Base-by-base conservation (phyloP, 2,888 invertebrate genomes). In the Fragum sueziense region DNA sequence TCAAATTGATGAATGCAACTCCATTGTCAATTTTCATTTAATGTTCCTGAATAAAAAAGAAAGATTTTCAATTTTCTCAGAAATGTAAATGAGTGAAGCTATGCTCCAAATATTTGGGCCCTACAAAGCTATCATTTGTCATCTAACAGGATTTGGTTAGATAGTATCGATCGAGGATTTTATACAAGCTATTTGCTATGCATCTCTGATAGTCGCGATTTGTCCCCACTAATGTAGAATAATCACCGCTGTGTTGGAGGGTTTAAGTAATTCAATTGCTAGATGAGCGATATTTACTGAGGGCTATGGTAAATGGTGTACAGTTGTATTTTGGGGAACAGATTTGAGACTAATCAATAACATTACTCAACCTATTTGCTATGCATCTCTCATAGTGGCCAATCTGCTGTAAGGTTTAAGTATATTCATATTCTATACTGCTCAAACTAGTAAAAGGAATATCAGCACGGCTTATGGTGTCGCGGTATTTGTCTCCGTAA, bases 191-290 rank as follows among this genome's bases (percentile, higher is more conserved):
- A 70, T 70, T 72, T 61, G 72, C 59, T 72, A 72, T 72, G 72
- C 72, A 72, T 72, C 72, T 29, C 61, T 72, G 47, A 47, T 47
- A 72, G 61, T 33, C 37, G 61, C 72, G 72, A 72, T 72, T 72
- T 72, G 72, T 72, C 22, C 72, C 51, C 61, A 20, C 57, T 54
- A 57, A 70, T 70, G 57, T 70, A 54, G 54, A 34, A 70, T 70
- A 70, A 70, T 70, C 57, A 34, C 57, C 54, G 54, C 27, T 22
- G 72, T 72, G 72, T 72, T 61, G 62, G 57, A 61, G 72, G 72
- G 57, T 72, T 72, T 72, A 72, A 47, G 41, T 72, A 72, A 72
- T 72, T 72, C 72, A 61, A 59, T 41, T 62, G 72, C 51, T 33
- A 25, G 57, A 59, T 59, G 34, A 34, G 54, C 22, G 69, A 52